Conservation (phyloP, 2,113 vertebrate genomes). For the Dendropsophus ebraccatus region DNA sequence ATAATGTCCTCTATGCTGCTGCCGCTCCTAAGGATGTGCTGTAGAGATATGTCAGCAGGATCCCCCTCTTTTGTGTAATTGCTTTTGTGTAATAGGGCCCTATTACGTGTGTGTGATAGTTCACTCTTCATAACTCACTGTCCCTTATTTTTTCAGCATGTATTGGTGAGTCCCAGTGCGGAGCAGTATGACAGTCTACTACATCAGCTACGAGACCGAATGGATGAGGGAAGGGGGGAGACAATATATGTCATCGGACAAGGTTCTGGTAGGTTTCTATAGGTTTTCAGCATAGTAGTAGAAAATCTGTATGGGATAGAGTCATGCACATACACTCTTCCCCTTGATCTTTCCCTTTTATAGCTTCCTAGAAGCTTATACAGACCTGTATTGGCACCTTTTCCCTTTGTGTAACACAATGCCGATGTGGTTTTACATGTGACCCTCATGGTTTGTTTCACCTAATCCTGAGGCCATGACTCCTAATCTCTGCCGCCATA, state of each 20-base stretch:
- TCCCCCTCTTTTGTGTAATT: too few species aligned
- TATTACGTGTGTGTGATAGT: not conserved
- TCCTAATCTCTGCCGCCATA: slow-evolving; percentile 6
- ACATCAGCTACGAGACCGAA: slow-evolving; percentile 90
- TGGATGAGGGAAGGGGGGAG: slow-evolving; percentile 97
- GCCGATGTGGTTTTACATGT: not conserved
- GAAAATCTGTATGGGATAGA: too few species aligned
- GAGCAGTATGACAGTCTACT: slow-evolving; percentile 98
- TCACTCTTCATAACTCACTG: not conserved
- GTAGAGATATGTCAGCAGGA: too few species aligned
- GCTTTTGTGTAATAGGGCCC: too few species aligned
- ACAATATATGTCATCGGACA: slow-evolving; percentile 98
- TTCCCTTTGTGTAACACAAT: too few species aligned
- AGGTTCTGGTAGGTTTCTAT: slow-evolving; percentile 87
- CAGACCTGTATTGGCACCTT: too few species aligned
- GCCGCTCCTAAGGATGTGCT: too few species aligned
- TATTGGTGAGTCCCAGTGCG: slow-evolving; percentile 93
- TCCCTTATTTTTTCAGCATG: slow-evolving; percentile 74
- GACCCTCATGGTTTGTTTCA: not conserved
- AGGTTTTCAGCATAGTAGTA: too few species aligned
- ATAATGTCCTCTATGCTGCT: too few species aligned
- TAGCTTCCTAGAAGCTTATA: too few species aligned
- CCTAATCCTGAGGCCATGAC: not conserved
- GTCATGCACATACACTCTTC: too few species aligned
- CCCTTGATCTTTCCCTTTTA: too few species aligned